Conservation (phyloP, 2,113 vertebrate species). For the Carassius carassius region DNA sequence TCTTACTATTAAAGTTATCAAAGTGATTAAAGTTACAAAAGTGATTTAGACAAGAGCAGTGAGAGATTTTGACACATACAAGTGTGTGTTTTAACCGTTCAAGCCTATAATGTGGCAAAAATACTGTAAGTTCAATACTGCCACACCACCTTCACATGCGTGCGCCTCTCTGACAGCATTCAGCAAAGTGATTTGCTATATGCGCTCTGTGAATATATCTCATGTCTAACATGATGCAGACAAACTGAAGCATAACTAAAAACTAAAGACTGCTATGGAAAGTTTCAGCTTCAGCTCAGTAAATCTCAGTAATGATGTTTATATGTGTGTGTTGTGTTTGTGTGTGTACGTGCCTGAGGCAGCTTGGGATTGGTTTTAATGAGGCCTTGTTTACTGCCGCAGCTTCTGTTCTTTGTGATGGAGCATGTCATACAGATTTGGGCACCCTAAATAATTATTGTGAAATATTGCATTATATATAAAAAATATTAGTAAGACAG, state of each 20-base stretch:
- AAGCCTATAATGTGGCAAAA: too few relatives aligned
- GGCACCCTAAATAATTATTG: background rate
- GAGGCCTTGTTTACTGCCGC: conserved; percentile 55
- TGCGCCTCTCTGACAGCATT: too few relatives aligned
- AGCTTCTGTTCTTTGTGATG: background rate
- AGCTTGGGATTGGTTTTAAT: conserved; percentile 46
- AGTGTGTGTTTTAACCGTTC: too few relatives aligned
- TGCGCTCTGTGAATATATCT: background rate
- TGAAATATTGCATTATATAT: background rate
- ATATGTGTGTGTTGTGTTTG: background rate
- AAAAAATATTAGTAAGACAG: background rate
- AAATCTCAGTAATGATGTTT: conserved; percentile 1
- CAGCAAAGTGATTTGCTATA: too few relatives aligned
- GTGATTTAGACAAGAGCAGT: too few relatives aligned
- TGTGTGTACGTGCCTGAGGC: conserved; percentile 20
- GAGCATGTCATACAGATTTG: background rate
- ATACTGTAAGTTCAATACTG: too few relatives aligned
- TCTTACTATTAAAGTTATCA: too few relatives aligned
- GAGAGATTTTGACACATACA: too few relatives aligned
- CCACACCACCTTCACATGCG: too few relatives aligned
- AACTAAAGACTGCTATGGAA: background rate
- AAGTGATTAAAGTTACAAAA: too few relatives aligned
- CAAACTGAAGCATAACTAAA: background rate
- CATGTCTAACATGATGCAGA: background rate
- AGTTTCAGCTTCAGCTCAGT: background rate